phyloP scores from a whole-genome alignment of 2,888 invertebrate genomes.

The Nesidiocoris tenuis region DNA sequence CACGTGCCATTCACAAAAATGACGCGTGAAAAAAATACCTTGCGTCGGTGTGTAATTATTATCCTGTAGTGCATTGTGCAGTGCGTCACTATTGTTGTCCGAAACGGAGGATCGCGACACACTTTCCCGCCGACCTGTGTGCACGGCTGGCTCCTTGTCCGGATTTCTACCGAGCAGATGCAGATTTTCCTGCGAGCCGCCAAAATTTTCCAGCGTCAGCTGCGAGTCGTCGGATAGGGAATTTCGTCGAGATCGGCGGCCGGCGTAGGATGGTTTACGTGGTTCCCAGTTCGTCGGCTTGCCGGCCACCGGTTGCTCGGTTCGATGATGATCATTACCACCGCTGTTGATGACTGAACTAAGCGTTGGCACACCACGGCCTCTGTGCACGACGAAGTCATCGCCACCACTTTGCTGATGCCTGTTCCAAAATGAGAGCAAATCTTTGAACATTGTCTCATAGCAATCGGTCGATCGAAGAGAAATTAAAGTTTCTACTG shows the following conservation, averaged over 20 bases:
- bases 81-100: slow-evolving; percentile 50
- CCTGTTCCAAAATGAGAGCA: slow-evolving; percentile 35
- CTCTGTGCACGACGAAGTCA: slow-evolving; percentile 79
- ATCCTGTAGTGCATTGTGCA: slow-evolving; percentile 49
- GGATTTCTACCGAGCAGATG: slow-evolving; percentile 81
- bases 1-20: too few relatives aligned
- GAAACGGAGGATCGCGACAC: slow-evolving; percentile 50
- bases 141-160: slow-evolving; percentile 68
- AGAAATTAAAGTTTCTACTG: too few relatives aligned
- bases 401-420: slow-evolving; percentile 54
- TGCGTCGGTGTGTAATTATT: slow-evolving; percentile 26
- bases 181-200: slow-evolving; percentile 85
- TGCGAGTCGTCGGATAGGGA: slow-evolving; percentile 82
- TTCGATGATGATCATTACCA: slow-evolving; percentile 20
- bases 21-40: slow-evolving; percentile 37
- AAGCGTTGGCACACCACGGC: slow-evolving; percentile 74
- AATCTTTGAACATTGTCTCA: slow-evolving; percentile 21
- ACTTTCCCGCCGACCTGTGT: slow-evolving; percentile 57
- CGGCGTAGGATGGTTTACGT: slow-evolving; percentile 72
- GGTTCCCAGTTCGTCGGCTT: slow-evolving; percentile 85
- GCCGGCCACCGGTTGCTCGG: slow-evolving; percentile 65
- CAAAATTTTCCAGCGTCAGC: slow-evolving; percentile 88
- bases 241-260: slow-evolving; percentile 78
- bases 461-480: too few relatives aligned
- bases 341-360: slow-evolving; percentile 59